Percentiles rank a stretch among this genome's conserved stretches.
These are phyloP conservation scores for Lasioglossum vierecki DNA, from an alignment of 2,888 invertebrate species.

Conservation along the genomic window DNA sequence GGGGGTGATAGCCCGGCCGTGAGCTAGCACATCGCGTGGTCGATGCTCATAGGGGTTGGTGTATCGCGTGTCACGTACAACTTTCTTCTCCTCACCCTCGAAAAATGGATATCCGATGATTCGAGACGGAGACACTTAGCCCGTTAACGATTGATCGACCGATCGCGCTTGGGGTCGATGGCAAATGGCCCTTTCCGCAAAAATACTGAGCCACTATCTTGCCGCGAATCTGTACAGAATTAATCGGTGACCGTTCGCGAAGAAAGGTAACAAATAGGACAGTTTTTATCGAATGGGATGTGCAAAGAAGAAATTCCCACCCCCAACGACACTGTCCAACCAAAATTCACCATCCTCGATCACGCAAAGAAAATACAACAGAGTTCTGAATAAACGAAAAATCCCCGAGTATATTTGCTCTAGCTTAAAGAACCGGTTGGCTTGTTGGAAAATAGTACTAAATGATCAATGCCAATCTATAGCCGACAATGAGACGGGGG, in stretches of 20 bases:
- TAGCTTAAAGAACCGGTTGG: not conserved
- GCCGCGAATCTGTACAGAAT: not conserved
- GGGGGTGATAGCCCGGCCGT: constrained; percentile 57
- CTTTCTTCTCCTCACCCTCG: constrained; percentile 58
- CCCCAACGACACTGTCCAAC: not conserved
- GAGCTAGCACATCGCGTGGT: constrained; percentile 64
- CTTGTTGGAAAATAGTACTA: not conserved
- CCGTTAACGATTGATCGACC: constrained; percentile 45
- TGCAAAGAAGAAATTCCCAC: not conserved
- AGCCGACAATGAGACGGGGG: constrained; percentile 63
- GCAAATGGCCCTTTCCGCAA: not conserved
- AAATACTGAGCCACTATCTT: not conserved
- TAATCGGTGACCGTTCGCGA: not conserved
- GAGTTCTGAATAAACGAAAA: not conserved
- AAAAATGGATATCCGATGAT: constrained; percentile 57
- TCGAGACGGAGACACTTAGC: constrained; percentile 54
- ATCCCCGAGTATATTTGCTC: not conserved
- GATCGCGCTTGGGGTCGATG: constrained; percentile 30
- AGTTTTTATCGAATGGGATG: not conserved
- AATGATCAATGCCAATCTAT: constrained; percentile 28
- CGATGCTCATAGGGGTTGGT: constrained; percentile 53
- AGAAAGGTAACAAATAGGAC: not conserved
- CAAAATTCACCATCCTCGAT: not conserved
- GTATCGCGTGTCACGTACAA: constrained; percentile 66
- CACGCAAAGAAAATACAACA: not conserved